These are phyloP conservation scores for Eleginops maclovinus DNA, from an alignment of 2,113 vertebrate genomes.

Conservation along the genomic window DNA sequence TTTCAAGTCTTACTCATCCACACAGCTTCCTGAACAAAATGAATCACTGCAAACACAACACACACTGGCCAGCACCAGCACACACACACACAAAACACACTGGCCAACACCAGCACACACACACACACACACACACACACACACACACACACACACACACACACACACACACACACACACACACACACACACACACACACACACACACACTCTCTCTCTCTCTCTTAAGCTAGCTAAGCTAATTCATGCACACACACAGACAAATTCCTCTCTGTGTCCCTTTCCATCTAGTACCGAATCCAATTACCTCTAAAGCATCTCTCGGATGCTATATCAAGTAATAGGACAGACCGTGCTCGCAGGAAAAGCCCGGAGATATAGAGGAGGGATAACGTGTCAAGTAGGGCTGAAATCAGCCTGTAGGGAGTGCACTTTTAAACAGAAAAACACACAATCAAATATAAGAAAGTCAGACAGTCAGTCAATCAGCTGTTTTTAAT, in stretches of 20 bases:
- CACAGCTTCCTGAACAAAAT: conserved; percentile 54
- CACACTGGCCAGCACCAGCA: conserved; percentile 24
- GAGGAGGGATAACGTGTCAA: conserved; percentile 43
- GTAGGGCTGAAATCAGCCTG: conserved; percentile 34
- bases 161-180: not conserved
- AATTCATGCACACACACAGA: conserved; percentile 55
- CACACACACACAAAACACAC: conserved; percentile 7
- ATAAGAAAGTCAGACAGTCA: not conserved
- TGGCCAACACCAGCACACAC: conserved; percentile 18
- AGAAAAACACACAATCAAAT: conserved; percentile 7
- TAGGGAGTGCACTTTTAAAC: conserved; percentile 4
- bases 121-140: conserved; percentile 37
- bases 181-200: conserved; percentile 33
- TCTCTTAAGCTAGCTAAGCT: conserved; percentile 8
- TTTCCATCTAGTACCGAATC: conserved; percentile 71
- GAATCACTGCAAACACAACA: conserved; percentile 57
- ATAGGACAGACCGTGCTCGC: conserved; percentile 58
- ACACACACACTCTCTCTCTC: not conserved
- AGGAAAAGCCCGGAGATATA: conserved; percentile 42
- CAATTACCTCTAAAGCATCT: conserved; percentile 79
- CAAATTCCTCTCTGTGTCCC: conserved; percentile 62
- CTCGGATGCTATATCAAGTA: conserved; percentile 72
- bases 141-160: conserved; percentile 15
- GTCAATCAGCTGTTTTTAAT: too few species aligned
- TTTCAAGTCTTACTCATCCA: conserved; percentile 58